Percentiles rank a stretch among this genome's conserved stretches.
Evolutionary conservation across 2,888 invertebrate genomes (phyloP).

Genomic region (Dryococelus australis): DNA sequence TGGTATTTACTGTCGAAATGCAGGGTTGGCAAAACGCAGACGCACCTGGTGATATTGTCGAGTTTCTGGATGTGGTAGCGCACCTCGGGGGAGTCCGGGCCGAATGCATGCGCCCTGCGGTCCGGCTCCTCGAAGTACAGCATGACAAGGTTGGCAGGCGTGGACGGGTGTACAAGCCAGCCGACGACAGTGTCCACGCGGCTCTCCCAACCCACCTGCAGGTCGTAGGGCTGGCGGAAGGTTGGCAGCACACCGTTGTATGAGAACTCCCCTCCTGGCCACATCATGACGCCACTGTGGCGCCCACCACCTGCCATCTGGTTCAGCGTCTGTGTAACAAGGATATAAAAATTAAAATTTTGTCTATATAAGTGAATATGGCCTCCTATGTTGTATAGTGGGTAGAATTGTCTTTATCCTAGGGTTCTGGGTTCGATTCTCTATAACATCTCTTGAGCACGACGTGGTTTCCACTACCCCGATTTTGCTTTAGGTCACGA

Average conservation of each 20-base stretch:
- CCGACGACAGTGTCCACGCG: constrained; percentile 66
- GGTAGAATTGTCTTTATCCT: too few species aligned
- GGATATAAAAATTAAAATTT: too few species aligned
- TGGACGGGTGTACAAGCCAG: constrained; percentile 64
- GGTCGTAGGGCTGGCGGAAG: constrained; percentile 58
- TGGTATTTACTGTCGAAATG: too few species aligned
- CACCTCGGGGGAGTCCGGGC: constrained; percentile 61
- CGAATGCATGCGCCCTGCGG: constrained; percentile 66
- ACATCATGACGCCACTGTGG: constrained; percentile 72
- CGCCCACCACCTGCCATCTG: constrained; percentile 62
- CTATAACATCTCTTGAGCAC: too few species aligned
- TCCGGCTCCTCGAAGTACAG: constrained; percentile 78
- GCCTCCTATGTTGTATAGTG: too few species aligned
- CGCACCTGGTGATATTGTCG: constrained; percentile 59
- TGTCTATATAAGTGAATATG: too few species aligned
- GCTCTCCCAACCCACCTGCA: constrained; percentile 59
- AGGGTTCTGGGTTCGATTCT: too few species aligned
- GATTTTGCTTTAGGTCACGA: too few species aligned
- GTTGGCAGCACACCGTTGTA: constrained; percentile 63
- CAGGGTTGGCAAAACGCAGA: too few species aligned
- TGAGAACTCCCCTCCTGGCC: constrained; percentile 69
- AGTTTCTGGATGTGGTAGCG: constrained; percentile 59
- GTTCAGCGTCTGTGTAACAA: constrained; percentile 62
- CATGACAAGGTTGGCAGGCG: constrained; percentile 73
- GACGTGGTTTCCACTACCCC: too few species aligned